Percentiles rank a stretch among this genome's conserved stretches.
Evolutionary conservation across 1,140 invertebrate genomes (phyloP).

Genomic region (Habropoda laboriosa): DNA sequence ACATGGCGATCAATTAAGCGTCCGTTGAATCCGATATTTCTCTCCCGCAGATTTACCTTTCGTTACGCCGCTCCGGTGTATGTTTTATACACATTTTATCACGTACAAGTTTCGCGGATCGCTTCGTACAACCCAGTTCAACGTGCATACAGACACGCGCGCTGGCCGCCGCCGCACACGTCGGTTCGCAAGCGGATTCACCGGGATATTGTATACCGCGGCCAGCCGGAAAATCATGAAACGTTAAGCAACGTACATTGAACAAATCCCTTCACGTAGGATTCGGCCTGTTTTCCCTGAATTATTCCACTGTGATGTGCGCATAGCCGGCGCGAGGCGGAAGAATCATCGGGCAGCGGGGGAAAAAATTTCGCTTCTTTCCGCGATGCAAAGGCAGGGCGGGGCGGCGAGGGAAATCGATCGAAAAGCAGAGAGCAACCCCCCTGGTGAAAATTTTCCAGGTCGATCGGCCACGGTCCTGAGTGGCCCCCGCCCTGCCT

Average conservation of each 20-base stretch:
- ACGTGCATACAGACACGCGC: no score
- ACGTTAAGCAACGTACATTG: neutral
- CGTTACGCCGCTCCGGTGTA: neutral
- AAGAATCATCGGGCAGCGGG: no score
- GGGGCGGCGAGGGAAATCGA: neutral
- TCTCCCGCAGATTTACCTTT: conserved; percentile 2
- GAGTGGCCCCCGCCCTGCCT: neutral
- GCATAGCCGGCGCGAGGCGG: no score
- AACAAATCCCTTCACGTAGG: neutral
- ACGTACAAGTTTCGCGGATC: neutral
- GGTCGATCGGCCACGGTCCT: conserved; percentile 11
- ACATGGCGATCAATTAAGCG: conserved; percentile 20
- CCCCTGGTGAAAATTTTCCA: conserved; percentile 31
- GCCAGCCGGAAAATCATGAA: conserved; percentile 22
- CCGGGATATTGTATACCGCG: neutral
- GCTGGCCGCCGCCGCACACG: neutral
- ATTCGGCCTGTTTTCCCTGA: neutral
- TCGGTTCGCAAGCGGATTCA: neutral
- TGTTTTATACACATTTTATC: conserved; percentile 14
- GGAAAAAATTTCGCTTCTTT: conserved; percentile 2
- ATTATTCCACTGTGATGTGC: neutral
- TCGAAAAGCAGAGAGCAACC: no score
- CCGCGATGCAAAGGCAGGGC: no score
- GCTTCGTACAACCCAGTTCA: neutral
- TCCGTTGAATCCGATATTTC: conserved; percentile 5